Percentiles rank a stretch among this genome's conserved stretches.
phyloP scores from a whole-genome alignment of 37 sponge, comb jelly and placozoan species.

The Cladorhizidae sp. region DNA sequence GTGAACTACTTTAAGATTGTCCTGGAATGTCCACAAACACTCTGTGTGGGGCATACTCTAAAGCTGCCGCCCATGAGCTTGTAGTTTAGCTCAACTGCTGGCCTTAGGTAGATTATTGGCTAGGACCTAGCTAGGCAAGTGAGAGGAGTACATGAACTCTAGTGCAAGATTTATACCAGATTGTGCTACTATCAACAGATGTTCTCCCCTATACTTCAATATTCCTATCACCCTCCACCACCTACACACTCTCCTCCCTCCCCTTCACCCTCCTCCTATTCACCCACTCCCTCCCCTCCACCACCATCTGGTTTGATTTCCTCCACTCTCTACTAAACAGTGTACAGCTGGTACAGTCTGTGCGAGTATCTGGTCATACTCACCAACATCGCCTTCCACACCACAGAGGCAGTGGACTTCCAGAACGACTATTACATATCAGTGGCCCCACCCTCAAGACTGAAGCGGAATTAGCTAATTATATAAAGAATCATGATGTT shows the following conservation, averaged over 20 bases:
- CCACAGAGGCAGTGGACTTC: conserved; percentile 26
- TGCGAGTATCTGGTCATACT: conserved; percentile 66
- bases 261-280: neutral
- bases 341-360: conserved; percentile 54
- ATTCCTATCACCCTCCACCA: too few species aligned
- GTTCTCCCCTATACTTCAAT: too few species aligned
- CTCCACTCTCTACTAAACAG: conserved; percentile 31
- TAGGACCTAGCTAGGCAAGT: too few species aligned
- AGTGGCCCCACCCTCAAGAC: conserved; percentile 33
- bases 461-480: conserved; percentile 8
- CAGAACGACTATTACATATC: conserved; percentile 41
- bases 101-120: too few species aligned
- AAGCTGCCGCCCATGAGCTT: too few species aligned
- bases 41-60: too few species aligned
- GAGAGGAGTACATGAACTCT: too few species aligned
- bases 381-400: conserved; percentile 63
- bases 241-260: neutral
- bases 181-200: too few species aligned
- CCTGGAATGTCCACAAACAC: too few species aligned
- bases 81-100: too few species aligned
- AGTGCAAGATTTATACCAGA: too few species aligned
- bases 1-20: too few species aligned
- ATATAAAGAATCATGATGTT: neutral
- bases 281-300: neutral
- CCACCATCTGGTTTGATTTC: neutral